Percentiles rank a stretch among this genome's conserved stretches.
Evolutionary conservation across 2,113 vertebrate genomes (phyloP).

Genomic region (Caranx ignobilis): DNA sequence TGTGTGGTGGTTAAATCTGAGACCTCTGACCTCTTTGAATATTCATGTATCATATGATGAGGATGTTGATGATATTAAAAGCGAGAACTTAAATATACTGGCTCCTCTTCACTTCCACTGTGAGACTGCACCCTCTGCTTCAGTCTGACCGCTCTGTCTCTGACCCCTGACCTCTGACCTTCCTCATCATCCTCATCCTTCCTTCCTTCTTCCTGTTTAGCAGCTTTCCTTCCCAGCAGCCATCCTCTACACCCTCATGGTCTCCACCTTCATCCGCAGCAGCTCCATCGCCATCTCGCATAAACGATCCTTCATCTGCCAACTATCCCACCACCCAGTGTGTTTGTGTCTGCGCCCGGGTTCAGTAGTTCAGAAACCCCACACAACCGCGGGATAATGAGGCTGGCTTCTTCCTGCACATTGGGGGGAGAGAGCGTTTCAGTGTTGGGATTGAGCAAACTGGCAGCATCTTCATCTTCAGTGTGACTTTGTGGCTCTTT

Average conservation of each 20-base stretch:
- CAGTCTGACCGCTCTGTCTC: too few species aligned
- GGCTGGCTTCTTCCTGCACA: not conserved
- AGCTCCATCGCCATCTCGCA: not conserved
- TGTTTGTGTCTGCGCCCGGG: not conserved
- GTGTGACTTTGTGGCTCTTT: conserved; percentile 54
- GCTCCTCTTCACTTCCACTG: too few species aligned
- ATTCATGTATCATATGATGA: too few species aligned
- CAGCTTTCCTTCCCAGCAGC: not conserved
- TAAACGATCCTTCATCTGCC: not conserved
- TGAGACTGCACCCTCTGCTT: too few species aligned
- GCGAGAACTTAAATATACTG: too few species aligned
- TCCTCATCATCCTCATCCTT: not conserved
- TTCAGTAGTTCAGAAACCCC: not conserved
- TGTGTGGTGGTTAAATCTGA: too few species aligned
- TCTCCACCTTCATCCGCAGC: not conserved
- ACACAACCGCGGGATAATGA: conserved; percentile 2
- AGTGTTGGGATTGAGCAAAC: conserved; percentile 17
- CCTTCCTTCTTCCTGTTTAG: not conserved
- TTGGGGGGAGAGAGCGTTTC: not conserved
- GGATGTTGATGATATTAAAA: too few species aligned
- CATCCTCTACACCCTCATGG: not conserved
- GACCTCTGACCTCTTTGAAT: too few species aligned
- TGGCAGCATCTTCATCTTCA: conserved; percentile 30
- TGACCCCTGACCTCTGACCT: too few species aligned
- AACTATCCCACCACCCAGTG: not conserved